Percentiles rank a stretch among this genome's conserved stretches.
phyloP scores from a whole-genome alignment of 2,888 invertebrate species.

The Sipha maydis region DNA sequence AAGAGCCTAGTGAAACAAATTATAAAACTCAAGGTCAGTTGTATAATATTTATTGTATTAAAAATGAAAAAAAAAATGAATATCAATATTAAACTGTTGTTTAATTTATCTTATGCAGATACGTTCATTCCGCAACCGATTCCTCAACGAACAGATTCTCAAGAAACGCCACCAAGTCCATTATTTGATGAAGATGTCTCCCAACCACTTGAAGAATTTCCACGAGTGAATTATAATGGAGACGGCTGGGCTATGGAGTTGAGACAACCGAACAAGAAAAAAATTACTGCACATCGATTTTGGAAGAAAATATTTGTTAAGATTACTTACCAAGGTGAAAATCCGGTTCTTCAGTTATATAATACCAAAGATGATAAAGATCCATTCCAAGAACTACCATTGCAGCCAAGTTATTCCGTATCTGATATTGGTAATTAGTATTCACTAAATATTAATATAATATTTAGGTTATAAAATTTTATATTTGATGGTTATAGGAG shows the following conservation, averaged over 20 bases:
- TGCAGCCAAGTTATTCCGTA: slow-evolving; percentile 94
- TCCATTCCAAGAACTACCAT: slow-evolving; percentile 92
- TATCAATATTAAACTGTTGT: background rate
- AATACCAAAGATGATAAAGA: slow-evolving; percentile 86
- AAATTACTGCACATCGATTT: slow-evolving; percentile 91
- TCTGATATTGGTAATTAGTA: slow-evolving; percentile 77
- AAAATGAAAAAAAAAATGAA: too few species aligned
- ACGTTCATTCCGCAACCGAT: slow-evolving; percentile 62
- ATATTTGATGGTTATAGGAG: slow-evolving; percentile 70
- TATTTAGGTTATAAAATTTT: background rate
- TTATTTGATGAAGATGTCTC: slow-evolving; percentile 94
- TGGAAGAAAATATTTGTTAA: slow-evolving; percentile 97
- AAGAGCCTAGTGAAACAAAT: slow-evolving; percentile 65
- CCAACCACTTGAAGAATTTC: slow-evolving; percentile 90
- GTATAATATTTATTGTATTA: too few species aligned
- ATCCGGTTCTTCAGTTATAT: slow-evolving; percentile 85
- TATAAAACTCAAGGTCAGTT: slow-evolving; percentile 13
- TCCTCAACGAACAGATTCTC: slow-evolving; percentile 69
- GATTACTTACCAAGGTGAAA: slow-evolving; percentile 81
- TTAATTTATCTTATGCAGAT: background rate
- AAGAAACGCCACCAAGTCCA: slow-evolving; percentile 91
- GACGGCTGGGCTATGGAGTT: slow-evolving; percentile 97
- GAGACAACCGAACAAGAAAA: slow-evolving; percentile 95
- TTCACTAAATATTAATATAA: background rate
- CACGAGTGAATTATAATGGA: slow-evolving; percentile 79